Conservation (phyloP, 2,888 invertebrate species). For the Acrobeloides nanus region DNA sequence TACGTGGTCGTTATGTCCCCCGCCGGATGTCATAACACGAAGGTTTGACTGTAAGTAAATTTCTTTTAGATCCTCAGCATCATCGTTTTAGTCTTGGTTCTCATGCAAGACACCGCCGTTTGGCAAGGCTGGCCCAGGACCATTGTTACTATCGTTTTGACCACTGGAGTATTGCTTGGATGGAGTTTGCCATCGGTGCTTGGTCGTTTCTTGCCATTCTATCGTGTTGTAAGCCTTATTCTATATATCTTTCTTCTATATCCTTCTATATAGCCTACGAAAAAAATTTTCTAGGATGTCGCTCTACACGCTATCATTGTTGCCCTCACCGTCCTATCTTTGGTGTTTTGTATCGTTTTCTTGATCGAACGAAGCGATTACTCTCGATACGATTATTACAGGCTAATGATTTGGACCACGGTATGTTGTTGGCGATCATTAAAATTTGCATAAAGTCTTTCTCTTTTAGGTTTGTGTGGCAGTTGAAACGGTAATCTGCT, state of each 20-base stretch:
- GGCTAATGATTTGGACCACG: slow-evolving; percentile 27
- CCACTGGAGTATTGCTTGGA: slow-evolving; percentile 27
- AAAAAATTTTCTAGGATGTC: slow-evolving; percentile 10
- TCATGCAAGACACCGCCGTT: slow-evolving; percentile 18
- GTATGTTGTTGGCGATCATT: slow-evolving; percentile 3
- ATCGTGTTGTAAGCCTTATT: slow-evolving; percentile 15
- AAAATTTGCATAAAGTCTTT: neutral
- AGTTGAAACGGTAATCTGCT: slow-evolving; percentile 23
- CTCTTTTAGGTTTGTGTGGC: slow-evolving; percentile 14
- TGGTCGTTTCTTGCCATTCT: slow-evolving; percentile 28
- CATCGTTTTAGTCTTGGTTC: slow-evolving; percentile 20
- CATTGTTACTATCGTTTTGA: slow-evolving; percentile 20
- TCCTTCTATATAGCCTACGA: no score
- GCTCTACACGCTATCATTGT: slow-evolving; percentile 23
- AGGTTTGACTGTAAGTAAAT: neutral
- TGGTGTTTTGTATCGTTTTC: slow-evolving; percentile 22
- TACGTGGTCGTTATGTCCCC: no score
- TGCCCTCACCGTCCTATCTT: slow-evolving; percentile 16
- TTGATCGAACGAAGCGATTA: slow-evolving; percentile 21
- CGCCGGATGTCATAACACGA: neutral
- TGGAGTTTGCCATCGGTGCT: slow-evolving; percentile 28
- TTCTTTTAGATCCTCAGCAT: slow-evolving; percentile 20
- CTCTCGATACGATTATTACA: slow-evolving; percentile 25
- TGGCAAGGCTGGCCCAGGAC: slow-evolving; percentile 26
- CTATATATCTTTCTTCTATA: no score